Base-by-base conservation (phyloP, 1,140 invertebrate genomes). In the Kradibia gibbosae region DNA sequence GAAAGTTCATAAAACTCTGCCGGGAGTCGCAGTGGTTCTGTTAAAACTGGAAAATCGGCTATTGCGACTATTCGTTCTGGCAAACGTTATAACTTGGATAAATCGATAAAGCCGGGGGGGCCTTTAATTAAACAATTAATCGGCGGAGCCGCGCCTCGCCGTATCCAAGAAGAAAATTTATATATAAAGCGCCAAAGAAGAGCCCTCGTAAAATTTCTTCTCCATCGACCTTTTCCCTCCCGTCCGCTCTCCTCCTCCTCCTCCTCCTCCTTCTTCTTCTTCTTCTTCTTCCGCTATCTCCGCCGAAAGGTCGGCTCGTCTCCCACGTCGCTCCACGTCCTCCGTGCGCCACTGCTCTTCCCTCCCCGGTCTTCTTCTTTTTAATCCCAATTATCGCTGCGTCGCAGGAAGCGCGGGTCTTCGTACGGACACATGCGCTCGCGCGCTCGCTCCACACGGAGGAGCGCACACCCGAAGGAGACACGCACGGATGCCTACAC, bases 311-410 rank as follows among this genome's bases (percentile, higher is more conserved):
- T 39, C 25, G 45, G 57, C 48, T 50, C 3, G 55, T 50, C 57
- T 62, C 57, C 70, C 80, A 57, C 73, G 78, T 73, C 55, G 25
- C 50, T 42, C 70, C 80, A 57, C 73, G 78, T 73, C 55, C 15
- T 65, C 53, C 48, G 5, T 48, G 62, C 48, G 20, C 45, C 34
- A 48, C 25, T 48, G 20, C 67, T 5, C 55, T 75, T 67, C 55
- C 20, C 45, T 81, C 60, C 2, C 60, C 17, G 11, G 42, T 65
- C 65, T 81, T 81, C 31, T 81, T 80, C n/a, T 80, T 81, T 81
- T 81, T 81, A 81, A 81, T 81, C 80, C 80, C 73, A 81, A 81
- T 81, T 81, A 81, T 81, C 80, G 60, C 73, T 77, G 62, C 80
- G 73, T 76, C 80, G 80, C 80, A 81, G 80, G 73, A 81, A 81